Evolutionary conservation across 2,888 invertebrate species (phyloP).

Genomic region (Colostygia pectinataria): DNA sequence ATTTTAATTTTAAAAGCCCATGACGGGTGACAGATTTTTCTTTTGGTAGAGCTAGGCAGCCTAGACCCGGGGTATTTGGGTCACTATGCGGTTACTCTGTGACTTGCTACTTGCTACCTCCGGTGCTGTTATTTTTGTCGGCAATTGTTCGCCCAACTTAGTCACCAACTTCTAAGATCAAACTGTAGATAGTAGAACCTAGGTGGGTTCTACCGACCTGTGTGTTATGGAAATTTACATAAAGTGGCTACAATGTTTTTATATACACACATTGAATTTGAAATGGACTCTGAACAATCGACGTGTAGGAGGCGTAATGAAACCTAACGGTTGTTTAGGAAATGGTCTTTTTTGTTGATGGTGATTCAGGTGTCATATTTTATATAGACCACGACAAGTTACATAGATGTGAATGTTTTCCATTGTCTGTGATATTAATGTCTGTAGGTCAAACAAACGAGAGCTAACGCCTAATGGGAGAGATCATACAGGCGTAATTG

Average conservation of each 20-base stretch:
- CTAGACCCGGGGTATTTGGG: slow-evolving; percentile 78
- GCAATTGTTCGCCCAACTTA: slow-evolving; percentile 61
- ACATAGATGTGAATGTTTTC: slow-evolving; percentile 14
- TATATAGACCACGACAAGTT: slow-evolving; percentile 18
- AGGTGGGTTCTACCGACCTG: slow-evolving; percentile 21
- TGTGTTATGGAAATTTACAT: slow-evolving; percentile 42
- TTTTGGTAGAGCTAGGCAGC: slow-evolving; percentile 68
- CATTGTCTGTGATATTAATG: slow-evolving; percentile 18
- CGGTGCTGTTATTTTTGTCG: slow-evolving; percentile 68
- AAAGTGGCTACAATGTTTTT: slow-evolving; percentile 34
- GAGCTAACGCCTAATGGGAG: slow-evolving; percentile 54
- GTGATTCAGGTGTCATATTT: slow-evolving; percentile 19
- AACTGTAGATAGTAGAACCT: slow-evolving; percentile 22
- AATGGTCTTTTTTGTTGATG: slow-evolving; percentile 22
- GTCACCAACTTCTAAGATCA: slow-evolving; percentile 55
- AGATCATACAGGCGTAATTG: slow-evolving; percentile 65
- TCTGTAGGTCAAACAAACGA: slow-evolving; percentile 47
- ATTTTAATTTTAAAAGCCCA: no score
- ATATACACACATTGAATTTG: slow-evolving; percentile 45
- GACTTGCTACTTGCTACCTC: slow-evolving; percentile 49
- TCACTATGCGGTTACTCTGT: slow-evolving; percentile 72
- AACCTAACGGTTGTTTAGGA: slow-evolving; percentile 48
- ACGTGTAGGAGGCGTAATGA: slow-evolving; percentile 46
- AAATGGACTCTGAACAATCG: slow-evolving; percentile 44
- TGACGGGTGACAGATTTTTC: slow-evolving; percentile 68